Evolutionary conservation across 2,113 vertebrate species (phyloP), one percentile per base, ranked within the genome.

Genomic region (Noturus placidus): DNA sequence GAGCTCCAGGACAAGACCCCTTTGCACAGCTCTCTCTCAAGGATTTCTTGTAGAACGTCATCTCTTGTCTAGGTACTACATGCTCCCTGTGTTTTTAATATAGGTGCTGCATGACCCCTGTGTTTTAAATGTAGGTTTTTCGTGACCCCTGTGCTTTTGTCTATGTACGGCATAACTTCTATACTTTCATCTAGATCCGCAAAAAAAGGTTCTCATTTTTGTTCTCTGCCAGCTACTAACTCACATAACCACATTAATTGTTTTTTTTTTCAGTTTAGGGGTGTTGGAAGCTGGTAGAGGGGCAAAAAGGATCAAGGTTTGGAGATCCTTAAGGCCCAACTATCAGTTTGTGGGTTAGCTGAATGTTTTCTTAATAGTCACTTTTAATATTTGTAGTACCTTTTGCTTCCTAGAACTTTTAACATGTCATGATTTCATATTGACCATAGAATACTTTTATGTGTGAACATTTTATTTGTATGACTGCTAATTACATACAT

Each of bases 11-110:
- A 96, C 97, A 99, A 97, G 98, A 99, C 94, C 98, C 97, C 91
- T 98, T 99, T 98, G 97, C 97, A 97, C 97, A 98, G 95, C 96
- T 99, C 95, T 99, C 98, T 97, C 96, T 99, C 96, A 98, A 99
- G 97, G 98, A 99, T 97, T 99, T 99, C 98, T 98, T 99, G 96
- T 99, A 99, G 96, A 96, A 95, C 97, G 94, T 96, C 96, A 94
- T 93, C 94, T 99, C 94, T 95, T 96, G 95, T 93, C 94, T 99
- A 99, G 98, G 97, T 99, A 99, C 97, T 96, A 95, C 96, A 95
- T 91, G 70, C 94, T 93, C 89, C 27, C 65, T 69, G 76, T 65
- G 78, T 69, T 81, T 91, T 89, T 93, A 92, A 91, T 91, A 85
- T 93, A 84, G 91, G 83, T 90, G 87, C 85, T 91, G 91, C 91